Base-by-base conservation (phyloP, 2,797 vertebrate genomes). In the Lepus oiostolus region DNA sequence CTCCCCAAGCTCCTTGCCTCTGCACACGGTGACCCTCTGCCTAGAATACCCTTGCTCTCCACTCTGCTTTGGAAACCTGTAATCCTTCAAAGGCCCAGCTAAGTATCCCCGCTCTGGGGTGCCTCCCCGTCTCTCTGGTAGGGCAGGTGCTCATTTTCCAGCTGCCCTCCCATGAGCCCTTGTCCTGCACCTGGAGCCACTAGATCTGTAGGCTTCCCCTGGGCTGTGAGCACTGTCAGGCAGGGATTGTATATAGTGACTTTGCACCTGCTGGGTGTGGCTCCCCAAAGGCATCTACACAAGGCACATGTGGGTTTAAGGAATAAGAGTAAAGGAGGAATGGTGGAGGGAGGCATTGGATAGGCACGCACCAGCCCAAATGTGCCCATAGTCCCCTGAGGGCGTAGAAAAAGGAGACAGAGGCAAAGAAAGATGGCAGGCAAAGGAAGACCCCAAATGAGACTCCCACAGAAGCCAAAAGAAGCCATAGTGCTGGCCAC, bases 61-160 rank as follows among this genome's bases (percentile, higher is more conserved):
- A 2, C 1, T 52, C 28, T 28, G 30, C 42, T 52, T 52, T n/a
- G 35, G 17, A 81, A 28, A 4, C 0, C 1, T 21, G 58, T 17
- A 24, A 62, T 71, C 3, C 19, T n/a, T 60, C 30, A 2, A 4
- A 63, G 38, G 8, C 54, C 21, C 3, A 6, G 5, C 52, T 21
- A 13, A 5, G 1, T 17, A 26, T 60, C 58, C 35, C 35, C 42
- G 24, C 47, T 32, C 10, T 7, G n/a, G 28, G 63, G 22, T 21
- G 16, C 42, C 52, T 62, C n/a, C 65, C 50, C 62, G 47, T n/a
- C 75, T 52, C 47, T 85, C 30, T 60, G 22, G 9, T 17, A 30
- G 16, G 30, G 5, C 9, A 4, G 62, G 60, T 19, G 5, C 65
- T 26, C 38, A 1, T 16, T 68, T 50, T 11, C 7, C 0, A 0